A percentile compares a stretch with the other conserved stretches of the same genome.
Conservation (phyloP, 2,797 vertebrate genomes). For the Dendrocincla tyrannina region DNA sequence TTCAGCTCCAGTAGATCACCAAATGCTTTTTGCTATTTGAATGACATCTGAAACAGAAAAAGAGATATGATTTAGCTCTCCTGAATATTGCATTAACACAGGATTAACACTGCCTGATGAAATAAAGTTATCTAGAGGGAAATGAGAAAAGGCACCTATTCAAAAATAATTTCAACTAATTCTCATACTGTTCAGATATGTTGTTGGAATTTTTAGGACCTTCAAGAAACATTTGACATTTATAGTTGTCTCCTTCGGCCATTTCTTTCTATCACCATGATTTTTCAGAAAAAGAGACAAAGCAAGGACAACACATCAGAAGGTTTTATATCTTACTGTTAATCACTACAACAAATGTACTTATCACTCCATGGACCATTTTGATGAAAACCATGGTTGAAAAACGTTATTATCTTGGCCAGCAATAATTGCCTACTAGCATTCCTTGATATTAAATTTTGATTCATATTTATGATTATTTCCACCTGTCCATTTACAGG, state of each 20-base stretch:
- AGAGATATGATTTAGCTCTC: not conserved
- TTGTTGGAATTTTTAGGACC: not conserved
- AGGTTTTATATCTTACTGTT: not conserved
- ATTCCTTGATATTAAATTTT: not conserved
- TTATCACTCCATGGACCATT: not conserved
- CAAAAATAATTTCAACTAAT: not conserved
- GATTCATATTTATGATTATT: not conserved
- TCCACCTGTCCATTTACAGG: not conserved
- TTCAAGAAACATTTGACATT: not conserved
- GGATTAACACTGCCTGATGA: not conserved
- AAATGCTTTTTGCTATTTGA: not conserved
- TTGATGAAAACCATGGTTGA: not conserved
- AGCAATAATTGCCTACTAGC: not conserved
- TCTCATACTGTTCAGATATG: not conserved
- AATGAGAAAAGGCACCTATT: not conserved
- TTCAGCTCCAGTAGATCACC: not conserved
- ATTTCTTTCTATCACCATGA: not conserved
- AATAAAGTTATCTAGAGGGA: not conserved
- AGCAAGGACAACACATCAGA: not conserved
- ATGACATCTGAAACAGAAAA: not conserved
- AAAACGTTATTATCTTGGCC: not conserved
- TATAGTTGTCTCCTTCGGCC: not conserved
- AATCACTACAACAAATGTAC: not conserved
- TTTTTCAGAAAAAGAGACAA: not conserved
- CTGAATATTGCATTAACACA: not conserved